Evolutionary conservation across 2,113 vertebrate genomes (phyloP).

Genomic region (Pterocles gutturalis): DNA sequence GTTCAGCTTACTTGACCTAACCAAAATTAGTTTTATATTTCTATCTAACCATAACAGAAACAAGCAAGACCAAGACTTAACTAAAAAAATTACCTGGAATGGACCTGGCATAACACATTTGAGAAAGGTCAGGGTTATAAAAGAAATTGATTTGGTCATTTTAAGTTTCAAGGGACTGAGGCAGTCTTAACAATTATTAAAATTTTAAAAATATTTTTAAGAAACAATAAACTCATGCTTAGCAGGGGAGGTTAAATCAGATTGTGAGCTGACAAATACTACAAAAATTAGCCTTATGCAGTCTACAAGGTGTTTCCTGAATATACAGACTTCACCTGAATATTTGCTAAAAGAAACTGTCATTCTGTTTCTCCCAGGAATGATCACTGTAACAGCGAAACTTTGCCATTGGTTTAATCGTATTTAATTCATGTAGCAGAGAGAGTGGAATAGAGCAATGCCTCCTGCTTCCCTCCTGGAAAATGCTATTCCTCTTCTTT

Average conservation of each 20-base stretch:
- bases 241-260: not conserved
- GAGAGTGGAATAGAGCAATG: not conserved
- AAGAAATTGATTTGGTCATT: not conserved
- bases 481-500: not conserved
- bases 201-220: not conserved
- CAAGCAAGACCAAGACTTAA: not conserved
- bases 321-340: not conserved
- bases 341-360: not conserved
- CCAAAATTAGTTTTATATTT: not conserved
- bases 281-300: not conserved
- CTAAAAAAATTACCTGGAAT: not conserved
- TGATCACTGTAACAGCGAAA: not conserved
- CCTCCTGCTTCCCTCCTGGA: not conserved
- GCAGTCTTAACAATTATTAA: not conserved
- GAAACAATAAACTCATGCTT: not conserved
- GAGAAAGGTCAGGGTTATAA: not conserved
- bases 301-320: not conserved
- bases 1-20: not conserved
- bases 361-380: not conserved
- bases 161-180: not conserved
- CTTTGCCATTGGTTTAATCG: not conserved
- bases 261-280: not conserved
- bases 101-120: not conserved
- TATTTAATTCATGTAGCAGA: slow-evolving; percentile 20
- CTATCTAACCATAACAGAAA: not conserved